These are phyloP conservation scores for Lontra canadensis DNA, from an alignment of 2,113 vertebrate genomes.

Conservation along the genomic window DNA sequence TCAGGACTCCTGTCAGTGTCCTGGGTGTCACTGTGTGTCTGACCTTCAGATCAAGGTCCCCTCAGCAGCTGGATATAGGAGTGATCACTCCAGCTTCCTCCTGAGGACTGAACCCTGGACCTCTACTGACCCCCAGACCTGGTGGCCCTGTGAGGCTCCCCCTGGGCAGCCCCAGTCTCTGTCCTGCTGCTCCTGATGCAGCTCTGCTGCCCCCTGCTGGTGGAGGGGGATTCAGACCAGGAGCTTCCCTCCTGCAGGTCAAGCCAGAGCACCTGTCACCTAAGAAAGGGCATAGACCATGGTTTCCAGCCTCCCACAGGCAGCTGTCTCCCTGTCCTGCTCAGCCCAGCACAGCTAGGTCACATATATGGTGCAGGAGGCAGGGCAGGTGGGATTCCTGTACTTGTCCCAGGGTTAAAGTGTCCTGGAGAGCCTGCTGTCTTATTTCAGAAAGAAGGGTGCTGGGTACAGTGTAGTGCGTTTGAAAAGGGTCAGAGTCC, in stretches of 20 bases:
- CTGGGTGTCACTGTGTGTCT: not conserved
- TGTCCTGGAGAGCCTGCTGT: not conserved
- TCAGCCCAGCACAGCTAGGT: not conserved
- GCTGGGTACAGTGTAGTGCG: not conserved
- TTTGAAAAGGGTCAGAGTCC: not conserved
- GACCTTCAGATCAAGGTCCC: not conserved
- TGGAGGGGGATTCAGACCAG: not conserved
- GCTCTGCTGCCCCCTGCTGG: not conserved
- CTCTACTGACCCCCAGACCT: not conserved
- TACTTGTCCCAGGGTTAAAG: not conserved
- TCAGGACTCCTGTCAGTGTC: not conserved
- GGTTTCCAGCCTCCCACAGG: not conserved
- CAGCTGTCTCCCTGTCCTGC: not conserved
- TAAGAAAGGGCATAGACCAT: not conserved
- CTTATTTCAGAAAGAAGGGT: not conserved
- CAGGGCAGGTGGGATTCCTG: not conserved
- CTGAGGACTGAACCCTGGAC: not conserved
- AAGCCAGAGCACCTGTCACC: not conserved
- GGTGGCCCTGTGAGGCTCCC: not conserved
- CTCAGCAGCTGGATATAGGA: no score
- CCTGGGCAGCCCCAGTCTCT: not conserved
- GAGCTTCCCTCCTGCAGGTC: not conserved
- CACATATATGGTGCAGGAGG: not conserved
- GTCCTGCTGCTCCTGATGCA: not conserved
- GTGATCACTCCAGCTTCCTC: not conserved